Evolutionary conservation across 92 coral and sea anemone genomes (phyloP), one percentile per base, ranked within the genome.

Genomic region (Epizoanthus fatuus): DNA sequence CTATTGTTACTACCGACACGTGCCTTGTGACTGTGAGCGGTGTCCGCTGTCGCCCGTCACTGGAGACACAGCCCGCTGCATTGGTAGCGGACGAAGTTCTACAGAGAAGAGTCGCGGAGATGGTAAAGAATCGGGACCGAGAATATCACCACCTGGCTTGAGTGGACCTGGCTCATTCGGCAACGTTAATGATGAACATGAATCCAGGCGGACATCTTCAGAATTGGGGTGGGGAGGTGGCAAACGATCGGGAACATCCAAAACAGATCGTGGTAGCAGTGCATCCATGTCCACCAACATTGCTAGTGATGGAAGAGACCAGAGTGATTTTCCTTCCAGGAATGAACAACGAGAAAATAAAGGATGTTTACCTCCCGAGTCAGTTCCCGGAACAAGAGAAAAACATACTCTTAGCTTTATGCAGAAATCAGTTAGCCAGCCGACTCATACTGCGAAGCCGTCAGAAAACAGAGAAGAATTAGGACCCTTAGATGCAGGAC

Each of bases 1-100:
- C 4, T 77, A 47, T 37, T 77, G 82, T 42, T 59, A 77, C 56
- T 77, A 77, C 22, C 68, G 42, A 16, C 82, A 77, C 47, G 82
- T 49, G 20, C 82, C 64, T 39, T 77, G 82, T 32, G 51, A 77
- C 53, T 77, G 82, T 39, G 82, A 59, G 70, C 57, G 51, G 19
- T 47, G 69, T 15, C 53, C 82, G 2, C 40, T 58, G 15, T 20
- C 29, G 5, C 64, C 69, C 7, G 13, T 25, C 69, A 60, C 69
- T 1, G 25, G 39, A 19, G 56, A 60, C 12, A 8, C 5, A 54
- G 42, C 14, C n/a, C 11, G 22, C 37, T 25, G 45, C 17, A 58
- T 42, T 11, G 82, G 44, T 17, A 45, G 47, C 19, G 22, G 17
- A 40, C 55, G 2, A 3, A 12, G 42, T 39, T 22, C 32, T 16